Evolutionary conservation across 2,888 invertebrate genomes (phyloP).

Genomic region (Drosophila macrothrix): DNA sequence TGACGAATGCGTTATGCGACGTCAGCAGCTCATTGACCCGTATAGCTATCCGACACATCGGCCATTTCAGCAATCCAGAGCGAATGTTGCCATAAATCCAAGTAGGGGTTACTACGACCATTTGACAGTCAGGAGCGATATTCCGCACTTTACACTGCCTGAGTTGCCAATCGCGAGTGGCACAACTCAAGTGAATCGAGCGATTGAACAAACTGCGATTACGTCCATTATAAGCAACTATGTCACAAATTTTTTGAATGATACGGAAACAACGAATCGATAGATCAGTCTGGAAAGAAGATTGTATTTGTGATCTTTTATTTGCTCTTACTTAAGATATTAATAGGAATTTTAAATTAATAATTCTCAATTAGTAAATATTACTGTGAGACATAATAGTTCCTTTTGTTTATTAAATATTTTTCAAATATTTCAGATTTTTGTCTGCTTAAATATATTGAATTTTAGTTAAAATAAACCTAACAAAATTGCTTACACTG

Average conservation of each 20-base stretch:
- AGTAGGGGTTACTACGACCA: not conserved
- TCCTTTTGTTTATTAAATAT: not conserved
- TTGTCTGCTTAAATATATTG: not conserved
- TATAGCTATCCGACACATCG: not conserved
- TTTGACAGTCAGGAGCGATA: not conserved
- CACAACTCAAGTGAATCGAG: constrained; percentile 7
- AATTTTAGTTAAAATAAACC: not conserved
- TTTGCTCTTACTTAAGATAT: not conserved
- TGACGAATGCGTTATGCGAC: constrained; percentile 11
- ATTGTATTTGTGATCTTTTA: constrained; percentile 1
- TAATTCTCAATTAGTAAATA: not conserved
- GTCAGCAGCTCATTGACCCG: constrained; percentile 32
- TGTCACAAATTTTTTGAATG: constrained; percentile 35
- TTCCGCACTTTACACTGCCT: not conserved
- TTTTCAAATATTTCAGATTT: not conserved
- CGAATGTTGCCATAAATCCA: not conserved
- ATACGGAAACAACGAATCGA: constrained; percentile 12
- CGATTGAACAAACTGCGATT: constrained; percentile 39
- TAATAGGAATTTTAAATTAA: too few relatives aligned
- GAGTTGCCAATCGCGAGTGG: not conserved
- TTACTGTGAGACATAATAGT: not conserved
- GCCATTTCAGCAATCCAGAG: not conserved
- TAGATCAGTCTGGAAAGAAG: not conserved
- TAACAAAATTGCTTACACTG: not conserved
- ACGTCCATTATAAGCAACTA: constrained; percentile 49